Conservation (phyloP, 2,797 vertebrate genomes). For the Brachymystax lenok region DNA sequence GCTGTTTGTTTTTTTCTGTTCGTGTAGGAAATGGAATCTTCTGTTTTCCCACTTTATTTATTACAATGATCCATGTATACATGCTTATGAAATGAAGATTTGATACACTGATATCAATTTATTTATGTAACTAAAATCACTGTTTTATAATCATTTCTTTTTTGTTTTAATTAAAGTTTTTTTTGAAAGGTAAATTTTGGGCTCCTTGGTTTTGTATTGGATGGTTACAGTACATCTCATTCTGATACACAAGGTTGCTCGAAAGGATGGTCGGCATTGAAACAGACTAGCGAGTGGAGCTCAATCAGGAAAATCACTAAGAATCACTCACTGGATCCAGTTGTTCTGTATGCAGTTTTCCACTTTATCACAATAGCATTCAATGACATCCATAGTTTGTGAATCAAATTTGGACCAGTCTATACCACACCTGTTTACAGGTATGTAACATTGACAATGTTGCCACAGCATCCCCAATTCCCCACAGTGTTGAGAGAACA, state of each 20-base stretch:
- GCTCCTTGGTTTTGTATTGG: slow-evolving; percentile 18
- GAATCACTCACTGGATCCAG: too few relatives aligned
- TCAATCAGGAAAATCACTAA: slow-evolving; percentile 34
- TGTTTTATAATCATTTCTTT: slow-evolving; percentile 98
- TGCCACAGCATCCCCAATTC: neutral
- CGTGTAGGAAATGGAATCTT: slow-evolving; percentile 84
- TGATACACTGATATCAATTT: slow-evolving; percentile 99
- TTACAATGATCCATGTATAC: slow-evolving; percentile 99
- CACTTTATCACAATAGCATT: neutral
- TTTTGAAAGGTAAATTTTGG: slow-evolving; percentile 70
- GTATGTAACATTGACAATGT: neutral
- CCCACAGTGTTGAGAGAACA: neutral
- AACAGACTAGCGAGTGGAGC: slow-evolving; percentile 24
- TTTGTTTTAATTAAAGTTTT: slow-evolving; percentile 99
- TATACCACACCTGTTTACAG: neutral
- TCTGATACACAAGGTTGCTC: slow-evolving; percentile 5
- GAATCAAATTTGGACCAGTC: neutral
- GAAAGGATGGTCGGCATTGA: slow-evolving; percentile 10
- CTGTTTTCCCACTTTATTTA: slow-evolving; percentile 97
- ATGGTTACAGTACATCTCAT: neutral
- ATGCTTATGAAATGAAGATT: slow-evolving; percentile 99
- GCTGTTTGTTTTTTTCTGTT: slow-evolving; percentile 52
- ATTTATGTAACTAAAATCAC: slow-evolving; percentile 99
- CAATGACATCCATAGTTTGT: neutral
- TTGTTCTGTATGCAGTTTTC: neutral